These are phyloP conservation scores for Eumeta japonica DNA, from an alignment of 1,140 invertebrate species.

Conservation along the genomic window DNA sequence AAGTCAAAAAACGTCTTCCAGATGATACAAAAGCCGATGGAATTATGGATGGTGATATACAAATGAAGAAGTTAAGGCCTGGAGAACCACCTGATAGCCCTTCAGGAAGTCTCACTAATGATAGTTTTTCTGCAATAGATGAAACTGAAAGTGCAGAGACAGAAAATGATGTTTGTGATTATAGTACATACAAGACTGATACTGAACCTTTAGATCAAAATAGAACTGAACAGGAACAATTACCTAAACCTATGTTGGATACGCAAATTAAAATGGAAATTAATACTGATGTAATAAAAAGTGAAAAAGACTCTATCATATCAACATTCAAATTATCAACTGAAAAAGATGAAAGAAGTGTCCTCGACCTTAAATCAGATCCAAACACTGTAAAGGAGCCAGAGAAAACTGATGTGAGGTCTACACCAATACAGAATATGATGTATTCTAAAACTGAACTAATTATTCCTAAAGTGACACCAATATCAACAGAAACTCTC, in stretches of 20 bases:
- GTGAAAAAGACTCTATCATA: slow-evolving; percentile 36
- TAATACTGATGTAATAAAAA: slow-evolving; percentile 32
- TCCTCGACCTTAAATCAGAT: slow-evolving; percentile 44
- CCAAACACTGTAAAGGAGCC: slow-evolving; percentile 24
- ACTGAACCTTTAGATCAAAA: slow-evolving; percentile 41
- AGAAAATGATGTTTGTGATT: slow-evolving; percentile 60
- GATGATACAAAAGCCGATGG: slow-evolving; percentile 56
- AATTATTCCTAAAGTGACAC: slow-evolving; percentile 59
- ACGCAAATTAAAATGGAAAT: slow-evolving; percentile 29
- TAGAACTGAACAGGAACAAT: slow-evolving; percentile 42
- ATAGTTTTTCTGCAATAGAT: slow-evolving; percentile 76
- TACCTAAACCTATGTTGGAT: slow-evolving; percentile 23
- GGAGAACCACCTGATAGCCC: slow-evolving; percentile 69
- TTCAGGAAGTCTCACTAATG: slow-evolving; percentile 76
- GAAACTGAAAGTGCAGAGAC: slow-evolving; percentile 67
- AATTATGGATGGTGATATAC: slow-evolving; percentile 63
- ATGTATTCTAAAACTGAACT: slow-evolving; percentile 59
- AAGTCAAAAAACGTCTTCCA: slow-evolving; percentile 71
- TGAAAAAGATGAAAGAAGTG: slow-evolving; percentile 41
- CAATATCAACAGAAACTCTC: slow-evolving; percentile 42
- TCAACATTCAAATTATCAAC: slow-evolving; percentile 28
- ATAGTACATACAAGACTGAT: slow-evolving; percentile 46
- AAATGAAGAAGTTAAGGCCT: slow-evolving; percentile 72
- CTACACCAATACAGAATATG: slow-evolving; percentile 21
- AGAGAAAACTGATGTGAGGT: slow-evolving; percentile 34